phyloP scores from a whole-genome alignment of 2,113 vertebrate genomes.

The Phylloscopus whistleri region DNA sequence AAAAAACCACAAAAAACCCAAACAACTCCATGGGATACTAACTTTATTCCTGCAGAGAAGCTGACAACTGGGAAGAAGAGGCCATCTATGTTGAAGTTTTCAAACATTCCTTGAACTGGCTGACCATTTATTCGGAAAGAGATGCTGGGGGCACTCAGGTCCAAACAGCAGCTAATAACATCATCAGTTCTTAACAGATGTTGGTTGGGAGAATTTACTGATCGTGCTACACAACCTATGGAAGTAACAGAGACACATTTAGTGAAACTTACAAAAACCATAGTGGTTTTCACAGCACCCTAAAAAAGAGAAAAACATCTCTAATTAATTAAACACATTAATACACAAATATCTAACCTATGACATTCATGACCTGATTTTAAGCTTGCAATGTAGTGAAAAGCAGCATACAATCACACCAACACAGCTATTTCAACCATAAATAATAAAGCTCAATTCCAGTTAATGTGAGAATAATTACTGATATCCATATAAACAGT shows the following conservation, averaged over 20 bases:
- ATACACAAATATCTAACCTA: not conserved
- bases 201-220: constrained; percentile 91
- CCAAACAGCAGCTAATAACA: constrained; percentile 95
- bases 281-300: not conserved
- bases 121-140: constrained; percentile 97
- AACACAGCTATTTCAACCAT: not conserved
- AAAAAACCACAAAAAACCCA: not conserved
- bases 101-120: constrained; percentile 97
- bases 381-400: not conserved
- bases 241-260: not conserved
- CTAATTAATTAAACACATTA: not conserved
- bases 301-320: not conserved
- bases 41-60: constrained; percentile 96
- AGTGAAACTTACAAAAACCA: not conserved
- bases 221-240: constrained; percentile 86
- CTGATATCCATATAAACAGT: not conserved
- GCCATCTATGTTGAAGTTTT: constrained; percentile 95
- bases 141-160: constrained; percentile 92
- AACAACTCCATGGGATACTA: constrained; percentile 49
- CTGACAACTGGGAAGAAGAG: constrained; percentile 95
- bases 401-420: not conserved
- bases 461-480: not conserved
- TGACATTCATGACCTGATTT: not conserved
- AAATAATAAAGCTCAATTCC: not conserved
- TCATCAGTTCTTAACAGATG: constrained; percentile 88